Conservation (phyloP, 2,113 vertebrate genomes). For the Daboia siamensis region DNA sequence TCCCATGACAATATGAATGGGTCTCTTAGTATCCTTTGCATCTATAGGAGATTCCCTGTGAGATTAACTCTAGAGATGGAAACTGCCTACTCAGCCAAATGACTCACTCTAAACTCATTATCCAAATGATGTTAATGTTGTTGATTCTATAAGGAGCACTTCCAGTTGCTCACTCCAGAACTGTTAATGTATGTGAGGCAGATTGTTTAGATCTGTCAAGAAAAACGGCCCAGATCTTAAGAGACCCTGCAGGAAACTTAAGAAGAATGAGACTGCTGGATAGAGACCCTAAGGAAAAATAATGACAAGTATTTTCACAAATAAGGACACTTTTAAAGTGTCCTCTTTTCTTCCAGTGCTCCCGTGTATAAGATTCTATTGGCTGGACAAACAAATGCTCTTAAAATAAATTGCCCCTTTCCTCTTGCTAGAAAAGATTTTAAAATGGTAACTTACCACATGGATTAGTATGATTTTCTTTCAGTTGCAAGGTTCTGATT, state of each 20-base stretch:
- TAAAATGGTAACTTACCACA: neutral
- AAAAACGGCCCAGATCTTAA: neutral
- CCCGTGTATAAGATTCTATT: neutral
- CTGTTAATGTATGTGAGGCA: neutral
- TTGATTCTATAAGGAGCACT: conserved; percentile 12
- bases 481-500: conserved; percentile 1
- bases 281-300: neutral
- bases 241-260: neutral
- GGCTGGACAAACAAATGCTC: neutral
- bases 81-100: conserved; percentile 7
- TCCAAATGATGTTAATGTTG: neutral
- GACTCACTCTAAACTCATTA: neutral
- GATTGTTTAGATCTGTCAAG: neutral
- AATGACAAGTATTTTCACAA: conserved; percentile 1
- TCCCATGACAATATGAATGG: neutral
- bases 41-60: neutral
- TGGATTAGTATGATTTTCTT: neutral
- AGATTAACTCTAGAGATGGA: neutral
- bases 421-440: neutral
- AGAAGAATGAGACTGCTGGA: neutral
- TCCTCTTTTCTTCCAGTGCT: neutral
- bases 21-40: conserved; percentile 3
- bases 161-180: neutral
- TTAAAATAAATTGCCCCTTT: neutral
- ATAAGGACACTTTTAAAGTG: neutral